phyloP scores from a whole-genome alignment of 2,797 vertebrate species.

The Tadarida brasiliensis region DNA sequence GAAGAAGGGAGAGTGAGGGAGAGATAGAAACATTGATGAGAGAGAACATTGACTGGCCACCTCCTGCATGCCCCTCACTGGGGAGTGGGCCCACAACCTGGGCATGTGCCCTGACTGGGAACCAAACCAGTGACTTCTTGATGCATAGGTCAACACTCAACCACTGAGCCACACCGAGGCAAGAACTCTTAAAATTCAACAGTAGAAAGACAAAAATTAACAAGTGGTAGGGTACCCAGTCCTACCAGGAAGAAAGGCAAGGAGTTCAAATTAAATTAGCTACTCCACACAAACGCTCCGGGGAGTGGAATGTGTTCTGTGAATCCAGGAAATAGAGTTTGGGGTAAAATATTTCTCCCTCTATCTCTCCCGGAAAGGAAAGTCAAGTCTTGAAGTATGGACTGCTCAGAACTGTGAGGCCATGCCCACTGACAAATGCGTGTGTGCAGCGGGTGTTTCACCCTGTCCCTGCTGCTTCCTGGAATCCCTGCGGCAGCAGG shows the following conservation, averaged over 20 bases:
- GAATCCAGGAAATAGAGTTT: background rate
- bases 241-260: background rate
- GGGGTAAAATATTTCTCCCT: background rate
- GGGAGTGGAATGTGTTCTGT: background rate
- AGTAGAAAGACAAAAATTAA: background rate
- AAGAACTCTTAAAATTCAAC: background rate
- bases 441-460: background rate
- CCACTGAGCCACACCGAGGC: too few species aligned
- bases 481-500: background rate
- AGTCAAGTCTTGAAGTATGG: background rate
- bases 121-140: too few species aligned
- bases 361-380: conserved; percentile 1
- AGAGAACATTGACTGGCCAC: too few species aligned
- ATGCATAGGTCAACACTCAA: too few species aligned
- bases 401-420: background rate
- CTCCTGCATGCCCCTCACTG: too few species aligned
- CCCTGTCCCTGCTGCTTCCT: background rate
- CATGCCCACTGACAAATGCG: background rate
- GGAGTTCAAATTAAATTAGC: background rate
- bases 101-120: too few species aligned
- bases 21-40: too few species aligned
- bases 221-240: background rate
- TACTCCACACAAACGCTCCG: background rate
- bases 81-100: too few species aligned
- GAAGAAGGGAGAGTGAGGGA: too few species aligned